Base-by-base conservation (phyloP, 2,797 vertebrate species). In the Hephaestus fuliginosus region DNA sequence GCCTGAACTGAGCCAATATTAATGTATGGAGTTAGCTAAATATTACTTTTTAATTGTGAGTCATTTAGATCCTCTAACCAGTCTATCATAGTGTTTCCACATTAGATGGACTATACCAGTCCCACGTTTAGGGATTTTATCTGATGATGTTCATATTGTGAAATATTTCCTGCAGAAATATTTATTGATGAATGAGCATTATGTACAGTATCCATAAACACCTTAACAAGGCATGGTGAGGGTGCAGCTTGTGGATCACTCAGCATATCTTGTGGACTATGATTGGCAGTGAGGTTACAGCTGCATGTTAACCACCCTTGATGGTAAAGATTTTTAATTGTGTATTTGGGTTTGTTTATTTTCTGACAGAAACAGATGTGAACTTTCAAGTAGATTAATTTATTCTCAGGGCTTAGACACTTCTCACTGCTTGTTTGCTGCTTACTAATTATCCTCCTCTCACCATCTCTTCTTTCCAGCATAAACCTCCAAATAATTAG, bases 381-480 rank as follows among this genome's bases (percentile, higher is more conserved):
- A 55, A 76, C 43, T 72, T 85, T 56, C 36, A 72, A 57, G 46
- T 64, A 15, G 10, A 69, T 76, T 71, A 33, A 83, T 84, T 77
- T 52, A 83, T 79, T 82, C 64, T 65, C 25, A 41, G 46, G 68
- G 74, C 83, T 81, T 76, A 70, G 48, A 79, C 43, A 70, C 15
- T 48, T 17, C 25, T 56, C 18, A 17, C 56, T 46, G 11, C 57
- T 70, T 72, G 61, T 46, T 76, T 48, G 51, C 73, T 48, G 43
- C 65, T 80, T 41, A 61, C 12, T 81, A 86, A 87, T 76, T 48
- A 64, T 73, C 48, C 60, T 55, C 46, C 52, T 74, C 62, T 80
- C 28, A 68, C 57, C 66, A 39, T 43, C 68, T 41, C 10, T 43
- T 11, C 25, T 56, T 44, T 30, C 65, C 36, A 44, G 43, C 55